These are phyloP conservation scores for Sebastes steindachneri DNA, from an alignment of 2,797 vertebrate species.

Conservation along the genomic window DNA sequence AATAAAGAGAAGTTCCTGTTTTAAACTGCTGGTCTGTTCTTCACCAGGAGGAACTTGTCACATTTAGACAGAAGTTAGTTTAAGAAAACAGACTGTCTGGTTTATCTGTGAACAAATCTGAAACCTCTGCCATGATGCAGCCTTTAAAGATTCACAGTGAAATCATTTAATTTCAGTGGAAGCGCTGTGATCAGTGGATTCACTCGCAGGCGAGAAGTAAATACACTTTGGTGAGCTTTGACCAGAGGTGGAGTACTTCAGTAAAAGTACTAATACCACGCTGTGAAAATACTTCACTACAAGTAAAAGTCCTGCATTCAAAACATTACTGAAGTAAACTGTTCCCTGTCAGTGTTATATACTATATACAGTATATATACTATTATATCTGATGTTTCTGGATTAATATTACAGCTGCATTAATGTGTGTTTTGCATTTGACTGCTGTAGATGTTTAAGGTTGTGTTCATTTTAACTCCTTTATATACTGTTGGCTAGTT, in stretches of 20 bases:
- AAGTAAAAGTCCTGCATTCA: accelerated
- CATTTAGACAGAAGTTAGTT: neutral
- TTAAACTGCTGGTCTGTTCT: neutral
- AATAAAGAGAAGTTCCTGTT: conserved; percentile 1
- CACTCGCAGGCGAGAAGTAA: neutral
- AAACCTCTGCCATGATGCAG: neutral
- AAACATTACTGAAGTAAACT: neutral
- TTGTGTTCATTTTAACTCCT: too few species aligned
- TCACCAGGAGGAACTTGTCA: neutral
- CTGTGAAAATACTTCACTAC: neutral
- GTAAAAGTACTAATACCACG: too few species aligned
- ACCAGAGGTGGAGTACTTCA: neutral
- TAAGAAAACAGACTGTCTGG: neutral
- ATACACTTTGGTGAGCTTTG: neutral
- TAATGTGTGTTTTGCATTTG: neutral
- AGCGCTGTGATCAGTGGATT: neutral
- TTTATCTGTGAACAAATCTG: neutral
- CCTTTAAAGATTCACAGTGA: neutral
- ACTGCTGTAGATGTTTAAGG: neutral
- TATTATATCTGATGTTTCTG: neutral
- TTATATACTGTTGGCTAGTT: too few species aligned
- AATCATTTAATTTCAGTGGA: neutral
- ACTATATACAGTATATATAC: too few species aligned
- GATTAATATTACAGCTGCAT: neutral
- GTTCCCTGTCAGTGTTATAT: neutral